Conservation (phyloP, 1,140 invertebrate genomes). For the Caenorhabditis remanei region DNA sequence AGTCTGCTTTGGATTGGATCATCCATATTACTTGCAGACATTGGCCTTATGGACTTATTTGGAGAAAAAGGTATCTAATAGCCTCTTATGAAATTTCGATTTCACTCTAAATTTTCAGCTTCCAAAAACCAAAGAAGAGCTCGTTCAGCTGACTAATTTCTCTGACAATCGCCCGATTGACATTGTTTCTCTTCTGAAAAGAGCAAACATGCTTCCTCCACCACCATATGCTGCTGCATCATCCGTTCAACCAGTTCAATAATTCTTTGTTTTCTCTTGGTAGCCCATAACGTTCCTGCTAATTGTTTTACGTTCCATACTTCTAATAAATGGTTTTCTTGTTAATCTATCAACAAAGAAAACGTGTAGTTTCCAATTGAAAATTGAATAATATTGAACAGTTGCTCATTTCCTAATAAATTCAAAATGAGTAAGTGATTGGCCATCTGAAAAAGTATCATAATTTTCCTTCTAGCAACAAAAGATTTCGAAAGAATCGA, state of each 20-base stretch:
- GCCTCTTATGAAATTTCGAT: neutral
- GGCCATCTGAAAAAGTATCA: neutral
- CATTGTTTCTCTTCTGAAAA: conserved; percentile 58
- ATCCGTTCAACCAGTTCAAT: neutral
- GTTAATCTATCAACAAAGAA: no score
- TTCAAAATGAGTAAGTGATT: no score
- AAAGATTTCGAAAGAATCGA: conserved; percentile 33
- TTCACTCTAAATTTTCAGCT: neutral
- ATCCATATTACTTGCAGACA: conserved; percentile 69
- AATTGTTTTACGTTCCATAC: neutral
- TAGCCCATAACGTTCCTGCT: conserved; percentile 7
- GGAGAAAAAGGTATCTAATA: conserved; percentile 59
- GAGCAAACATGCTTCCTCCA: conserved; percentile 61
- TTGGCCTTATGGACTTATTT: conserved; percentile 69
- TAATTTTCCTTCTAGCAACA: neutral
- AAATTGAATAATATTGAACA: neutral
- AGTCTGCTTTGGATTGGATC: conserved; percentile 69
- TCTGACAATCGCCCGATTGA: conserved; percentile 61
- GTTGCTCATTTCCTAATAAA: neutral
- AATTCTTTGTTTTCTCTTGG: neutral
- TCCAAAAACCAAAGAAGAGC: conserved; percentile 66
- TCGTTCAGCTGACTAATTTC: conserved; percentile 64
- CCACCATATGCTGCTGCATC: conserved; percentile 18
- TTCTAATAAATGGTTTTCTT: no score
- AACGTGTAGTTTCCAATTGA: no score